These are phyloP conservation scores for Orthonyx spaldingii DNA, from an alignment of 2,113 vertebrate species.

Conservation along the genomic window DNA sequence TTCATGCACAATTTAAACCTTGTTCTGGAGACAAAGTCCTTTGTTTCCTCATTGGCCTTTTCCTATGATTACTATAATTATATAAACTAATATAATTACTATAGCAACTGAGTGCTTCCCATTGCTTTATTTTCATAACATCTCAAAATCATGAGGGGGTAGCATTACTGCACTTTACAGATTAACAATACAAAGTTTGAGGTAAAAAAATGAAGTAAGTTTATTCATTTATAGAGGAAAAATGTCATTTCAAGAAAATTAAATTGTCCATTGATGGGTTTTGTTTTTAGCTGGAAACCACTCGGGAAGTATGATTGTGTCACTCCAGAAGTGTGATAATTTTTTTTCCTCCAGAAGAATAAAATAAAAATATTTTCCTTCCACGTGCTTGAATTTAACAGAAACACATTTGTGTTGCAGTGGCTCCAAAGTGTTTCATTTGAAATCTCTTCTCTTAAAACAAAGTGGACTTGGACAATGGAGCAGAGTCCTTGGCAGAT, in stretches of 20 bases:
- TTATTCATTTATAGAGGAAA: not conserved
- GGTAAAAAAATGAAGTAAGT: not conserved
- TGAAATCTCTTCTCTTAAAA: not conserved
- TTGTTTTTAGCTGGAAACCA: not conserved
- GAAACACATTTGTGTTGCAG: not conserved
- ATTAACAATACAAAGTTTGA: not conserved
- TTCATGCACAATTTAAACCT: not conserved
- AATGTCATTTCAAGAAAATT: not conserved
- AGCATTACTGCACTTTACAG: not conserved
- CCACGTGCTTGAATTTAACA: not conserved
- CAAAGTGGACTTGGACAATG: rapidly evolving
- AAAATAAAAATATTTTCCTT: not conserved
- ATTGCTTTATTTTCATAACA: not conserved
- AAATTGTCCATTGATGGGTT: not conserved
- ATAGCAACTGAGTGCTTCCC: not conserved
- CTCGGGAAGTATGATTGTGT: not conserved
- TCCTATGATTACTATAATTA: not conserved
- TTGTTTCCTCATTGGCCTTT: not conserved
- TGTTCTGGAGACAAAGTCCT: not conserved
- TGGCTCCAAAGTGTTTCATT: not conserved
- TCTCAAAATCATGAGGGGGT: not conserved
- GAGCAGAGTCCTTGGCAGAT: not conserved
- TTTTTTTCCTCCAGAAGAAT: not conserved
- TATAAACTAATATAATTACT: too few species aligned
- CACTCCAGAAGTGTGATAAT: not conserved